Base-by-base conservation (phyloP, 2,113 vertebrate genomes). In the Thalassarche chlororhynchos region DNA sequence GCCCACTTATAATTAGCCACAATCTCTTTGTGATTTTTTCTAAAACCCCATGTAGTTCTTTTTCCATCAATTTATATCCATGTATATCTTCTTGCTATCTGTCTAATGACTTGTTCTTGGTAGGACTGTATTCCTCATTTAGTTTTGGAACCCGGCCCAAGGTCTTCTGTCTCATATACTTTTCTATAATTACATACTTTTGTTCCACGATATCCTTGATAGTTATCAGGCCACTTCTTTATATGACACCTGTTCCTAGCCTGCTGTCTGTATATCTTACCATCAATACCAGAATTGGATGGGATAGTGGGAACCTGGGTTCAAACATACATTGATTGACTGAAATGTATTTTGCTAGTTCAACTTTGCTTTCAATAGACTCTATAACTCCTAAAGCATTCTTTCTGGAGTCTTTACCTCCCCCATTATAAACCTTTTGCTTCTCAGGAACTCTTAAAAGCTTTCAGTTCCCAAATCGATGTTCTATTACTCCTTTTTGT, bases 181-280 rank as follows among this genome's bases (percentile, higher is more conserved):
- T 90, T 77, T 54, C 49, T 77, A n/a, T 34, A 83, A 28, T 80
- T 83, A 44, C 3, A 34, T 13, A 15, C 20, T 70, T 92, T 21
- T 61, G 1, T 84, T 72, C 9, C 34, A 57, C 6, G 3, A 7
- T 34, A 36, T 32, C 8, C 38, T 54, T 20, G 5, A 15, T 11
- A 83, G 20, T 71, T 83, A 61, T 32, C 31, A 44, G 49, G 12
- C 19, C 28, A 69, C 12, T 77, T 93, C 17, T 42, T 92, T 60
- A 46, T 49, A 36, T 0, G 0, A 32, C 4, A 9, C 10, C n/a
- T 58, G 9, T 58, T 87, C 23, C 28, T 80, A 66, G 7, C 15
- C 47, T 75, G 34, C 32, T 84, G 29, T 54, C 79, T 85, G 3
- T 38, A 6, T 32, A 51, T 47, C 38, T 47, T 60, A 20, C 29